A percentile compares a stretch with the other conserved stretches of the same genome.
Evolutionary conservation across 2,888 invertebrate species (phyloP).

Genomic region (Dryobota labecula): DNA sequence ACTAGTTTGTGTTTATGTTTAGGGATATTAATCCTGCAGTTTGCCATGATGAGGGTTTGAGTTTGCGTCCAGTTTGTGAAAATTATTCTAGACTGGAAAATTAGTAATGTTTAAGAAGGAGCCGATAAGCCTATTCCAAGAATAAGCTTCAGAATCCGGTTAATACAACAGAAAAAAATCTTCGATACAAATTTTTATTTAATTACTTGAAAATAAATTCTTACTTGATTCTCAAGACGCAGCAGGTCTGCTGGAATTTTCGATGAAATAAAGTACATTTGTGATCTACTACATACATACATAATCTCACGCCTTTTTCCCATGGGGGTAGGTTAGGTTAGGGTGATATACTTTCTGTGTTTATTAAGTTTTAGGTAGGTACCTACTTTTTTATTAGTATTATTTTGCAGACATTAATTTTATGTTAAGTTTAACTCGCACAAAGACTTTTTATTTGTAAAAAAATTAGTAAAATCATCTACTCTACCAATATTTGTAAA

Average conservation of each 20-base stretch:
- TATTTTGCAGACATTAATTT: too few relatives aligned
- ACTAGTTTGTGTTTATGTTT: slow-evolving; percentile 33
- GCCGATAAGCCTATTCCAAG: neutral
- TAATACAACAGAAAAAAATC: neutral
- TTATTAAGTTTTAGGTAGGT: neutral
- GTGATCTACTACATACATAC: too few relatives aligned
- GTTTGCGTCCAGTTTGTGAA: slow-evolving; percentile 23
- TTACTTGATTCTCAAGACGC: too few relatives aligned
- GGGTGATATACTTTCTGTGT: neutral
- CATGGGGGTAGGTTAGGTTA: too few relatives aligned
- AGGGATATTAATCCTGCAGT: slow-evolving; percentile 37
- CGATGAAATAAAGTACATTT: neutral
- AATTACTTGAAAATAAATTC: neutral
- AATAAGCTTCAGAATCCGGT: neutral
- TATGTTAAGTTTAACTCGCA: too few relatives aligned
- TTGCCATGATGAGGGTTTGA: slow-evolving; percentile 21
- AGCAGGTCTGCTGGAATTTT: neutral
- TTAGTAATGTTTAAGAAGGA: neutral
- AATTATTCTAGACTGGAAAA: neutral
- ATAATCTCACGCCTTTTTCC: too few relatives aligned
- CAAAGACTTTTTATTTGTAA: too few relatives aligned
- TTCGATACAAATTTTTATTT: neutral
- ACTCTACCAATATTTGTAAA: too few relatives aligned
- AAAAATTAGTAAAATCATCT: too few relatives aligned
- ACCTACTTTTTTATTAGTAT: too few relatives aligned